Evolutionary conservation across 2,113 vertebrate genomes (phyloP).

Genomic region (Brevimyrus niger): DNA sequence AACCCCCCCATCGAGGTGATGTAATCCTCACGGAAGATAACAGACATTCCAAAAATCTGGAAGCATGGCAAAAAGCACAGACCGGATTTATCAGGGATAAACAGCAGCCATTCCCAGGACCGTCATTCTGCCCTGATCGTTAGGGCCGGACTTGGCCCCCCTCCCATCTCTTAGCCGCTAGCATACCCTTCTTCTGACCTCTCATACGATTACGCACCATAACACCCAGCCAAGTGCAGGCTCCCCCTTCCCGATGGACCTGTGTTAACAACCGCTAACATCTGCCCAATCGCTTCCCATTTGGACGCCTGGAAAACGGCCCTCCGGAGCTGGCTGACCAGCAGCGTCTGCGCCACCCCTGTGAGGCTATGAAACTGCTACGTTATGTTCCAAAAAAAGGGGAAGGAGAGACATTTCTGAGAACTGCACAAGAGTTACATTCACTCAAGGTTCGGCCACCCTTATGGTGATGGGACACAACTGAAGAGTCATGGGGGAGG

Average conservation of each 20-base stretch:
- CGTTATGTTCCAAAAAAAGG: neutral
- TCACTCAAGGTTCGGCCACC: neutral
- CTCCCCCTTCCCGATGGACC: neutral
- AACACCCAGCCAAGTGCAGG: neutral
- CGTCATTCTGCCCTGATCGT: constrained; percentile 32
- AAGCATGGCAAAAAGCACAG: constrained; percentile 38
- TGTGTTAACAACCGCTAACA: neutral
- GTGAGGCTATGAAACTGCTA: neutral
- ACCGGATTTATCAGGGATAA: constrained; percentile 54
- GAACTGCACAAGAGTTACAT: neutral
- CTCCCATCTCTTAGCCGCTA: neutral
- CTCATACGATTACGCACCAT: neutral
- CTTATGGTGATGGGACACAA: neutral
- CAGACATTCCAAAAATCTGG: constrained; percentile 13
- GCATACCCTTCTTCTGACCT: neutral
- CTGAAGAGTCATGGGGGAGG: neutral
- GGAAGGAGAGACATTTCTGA: neutral
- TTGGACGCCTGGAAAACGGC: neutral
- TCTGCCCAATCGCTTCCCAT: neutral
- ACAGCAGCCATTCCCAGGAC: constrained; percentile 44
- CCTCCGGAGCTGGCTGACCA: neutral
- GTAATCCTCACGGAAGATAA: constrained; percentile 33
- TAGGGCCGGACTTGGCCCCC: constrained; percentile 25
- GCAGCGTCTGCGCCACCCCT: neutral
- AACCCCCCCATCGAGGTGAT: neutral